A percentile compares a stretch with the other conserved stretches of the same genome.
These are phyloP conservation scores for Tenebrosternarchus preto DNA, from an alignment of 2,113 vertebrate genomes.

Conservation along the genomic window DNA sequence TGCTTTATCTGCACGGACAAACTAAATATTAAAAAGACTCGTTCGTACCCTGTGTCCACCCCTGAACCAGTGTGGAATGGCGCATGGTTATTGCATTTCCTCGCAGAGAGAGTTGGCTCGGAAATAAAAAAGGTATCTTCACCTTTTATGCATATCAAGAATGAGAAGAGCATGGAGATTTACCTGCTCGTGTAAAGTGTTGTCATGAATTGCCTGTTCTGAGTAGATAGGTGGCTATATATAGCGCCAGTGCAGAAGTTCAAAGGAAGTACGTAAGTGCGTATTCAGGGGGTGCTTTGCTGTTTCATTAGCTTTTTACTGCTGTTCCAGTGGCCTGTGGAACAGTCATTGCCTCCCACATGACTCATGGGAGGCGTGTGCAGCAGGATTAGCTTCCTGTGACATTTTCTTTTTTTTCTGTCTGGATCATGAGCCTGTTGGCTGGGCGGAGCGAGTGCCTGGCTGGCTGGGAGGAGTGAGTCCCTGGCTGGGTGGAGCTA, in stretches of 20 bases:
- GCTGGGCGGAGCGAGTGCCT: constrained; percentile 28
- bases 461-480: constrained; percentile 23
- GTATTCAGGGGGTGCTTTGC: not conserved
- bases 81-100: constrained; percentile 23
- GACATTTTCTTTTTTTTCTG: not conserved
- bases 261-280: not conserved
- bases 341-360: not conserved
- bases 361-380: not conserved
- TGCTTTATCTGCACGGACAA: constrained; percentile 28
- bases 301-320: not conserved
- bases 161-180: not conserved
- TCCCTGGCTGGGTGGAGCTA: no score
- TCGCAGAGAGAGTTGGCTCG: not conserved
- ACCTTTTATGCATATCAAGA: not conserved
- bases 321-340: not conserved
- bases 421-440: constrained; percentile 7
- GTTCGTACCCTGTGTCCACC: constrained; percentile 28
- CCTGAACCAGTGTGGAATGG: not conserved
- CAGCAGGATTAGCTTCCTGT: not conserved
- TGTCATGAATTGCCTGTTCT: not conserved
- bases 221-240: not conserved
- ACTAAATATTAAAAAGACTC: constrained; percentile 30
- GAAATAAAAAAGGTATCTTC: not conserved
- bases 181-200: not conserved
- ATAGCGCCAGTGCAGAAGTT: not conserved